Base-by-base conservation (phyloP, 2,888 invertebrate genomes). In the Eristalis arbustorum region DNA sequence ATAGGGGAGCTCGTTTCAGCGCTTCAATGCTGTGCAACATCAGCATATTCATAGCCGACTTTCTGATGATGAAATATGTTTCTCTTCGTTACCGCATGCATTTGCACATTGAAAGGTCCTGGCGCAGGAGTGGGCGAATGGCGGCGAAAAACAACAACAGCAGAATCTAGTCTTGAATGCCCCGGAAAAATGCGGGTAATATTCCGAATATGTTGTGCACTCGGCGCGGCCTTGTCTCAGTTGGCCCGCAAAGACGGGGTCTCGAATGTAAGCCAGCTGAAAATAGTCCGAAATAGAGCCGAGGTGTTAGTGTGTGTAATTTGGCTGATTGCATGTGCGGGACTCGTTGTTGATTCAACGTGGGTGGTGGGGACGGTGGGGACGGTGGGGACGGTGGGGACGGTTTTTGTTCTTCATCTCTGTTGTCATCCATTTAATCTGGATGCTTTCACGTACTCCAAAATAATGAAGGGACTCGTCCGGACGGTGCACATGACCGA, bases 61-160 rank as follows among this genome's bases (percentile, higher is more conserved):
- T 64, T 14, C 59, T 72, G 64, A 61, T 66, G 71, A 66, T 72
- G 71, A 67, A 78, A 78, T 72, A 78, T 72, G 72, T 49, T 72
- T 13, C 78, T 72, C 40, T 64, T 13, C 63, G 69, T 57, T 37
- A 22, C 69, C 22, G n/a, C 66, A 66, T 49, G 25, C 42, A 25
- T 6, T 42, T 14, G 25, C 28, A 49, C n/a, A 62, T 62, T n/a
- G 28, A 62, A 42, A 28, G 14, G 18, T 5, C 25, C 11, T 28
- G 13, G 10, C 28, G 57, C 25, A 59, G 56, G 13, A 14, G 22
- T 13, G 37, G 37, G 13, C 0, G n/a, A 13, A 1, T 2, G 49
- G 1, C 18, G 18, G n/a, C 5, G 8, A 49, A 14, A 42, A n/a
- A 40, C 13, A 25, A 25, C 25, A 25, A 40, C 13, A 42, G 3